Evolutionary conservation across 2,113 vertebrate genomes (phyloP).

Genomic region (Mustelus asterias): DNA sequence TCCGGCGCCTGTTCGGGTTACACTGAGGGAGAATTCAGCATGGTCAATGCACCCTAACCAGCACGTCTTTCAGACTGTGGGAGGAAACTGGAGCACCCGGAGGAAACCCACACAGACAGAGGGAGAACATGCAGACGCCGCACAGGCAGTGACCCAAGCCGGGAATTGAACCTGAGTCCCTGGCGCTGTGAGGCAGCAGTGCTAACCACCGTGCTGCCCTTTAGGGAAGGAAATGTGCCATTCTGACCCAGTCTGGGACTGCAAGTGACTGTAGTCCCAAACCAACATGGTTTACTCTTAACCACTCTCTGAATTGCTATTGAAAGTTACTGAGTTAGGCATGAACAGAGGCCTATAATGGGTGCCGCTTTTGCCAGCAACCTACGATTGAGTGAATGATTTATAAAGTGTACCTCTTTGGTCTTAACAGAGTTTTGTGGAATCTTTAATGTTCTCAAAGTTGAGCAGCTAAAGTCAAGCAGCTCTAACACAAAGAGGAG

Average conservation of each 20-base stretch:
- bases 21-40: no score
- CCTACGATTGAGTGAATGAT: background rate
- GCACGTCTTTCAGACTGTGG: no score
- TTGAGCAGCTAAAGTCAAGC: background rate
- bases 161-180: no score
- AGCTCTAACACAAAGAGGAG: background rate
- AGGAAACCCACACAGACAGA: no score
- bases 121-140: no score
- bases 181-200: no score
- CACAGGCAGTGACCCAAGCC: no score
- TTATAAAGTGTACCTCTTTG: background rate
- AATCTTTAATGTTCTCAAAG: background rate
- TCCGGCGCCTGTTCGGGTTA: no score
- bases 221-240: background rate
- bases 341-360: background rate
- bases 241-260: background rate
- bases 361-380: background rate
- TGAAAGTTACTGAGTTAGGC: background rate
- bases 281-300: background rate
- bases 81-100: no score
- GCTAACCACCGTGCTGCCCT: no score
- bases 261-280: background rate
- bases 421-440: background rate
- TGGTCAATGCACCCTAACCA: no score
- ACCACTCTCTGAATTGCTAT: background rate